Evolutionary conservation across 37 sponge, comb jelly and placozoan species (phyloP).

Genomic region (Geodia barretti): DNA sequence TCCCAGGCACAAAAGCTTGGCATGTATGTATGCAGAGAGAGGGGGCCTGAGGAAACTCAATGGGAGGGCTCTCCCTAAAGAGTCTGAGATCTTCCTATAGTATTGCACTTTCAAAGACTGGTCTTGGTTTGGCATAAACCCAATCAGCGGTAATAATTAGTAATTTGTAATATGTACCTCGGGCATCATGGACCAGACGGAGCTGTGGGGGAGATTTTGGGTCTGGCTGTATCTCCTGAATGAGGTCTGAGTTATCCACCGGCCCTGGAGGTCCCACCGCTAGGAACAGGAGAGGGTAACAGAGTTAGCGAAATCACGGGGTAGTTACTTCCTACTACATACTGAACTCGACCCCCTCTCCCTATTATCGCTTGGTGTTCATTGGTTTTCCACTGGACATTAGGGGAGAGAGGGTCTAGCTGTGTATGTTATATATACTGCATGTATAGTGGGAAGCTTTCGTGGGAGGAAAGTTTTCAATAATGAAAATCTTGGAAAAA

Average conservation of each 20-base stretch:
- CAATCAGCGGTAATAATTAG: too few relatives aligned
- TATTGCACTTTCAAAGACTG: too few relatives aligned
- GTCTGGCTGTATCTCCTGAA: slow-evolving; percentile 6
- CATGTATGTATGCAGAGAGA: too few relatives aligned
- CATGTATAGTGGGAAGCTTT: too few relatives aligned
- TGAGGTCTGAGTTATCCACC: slow-evolving; percentile 55
- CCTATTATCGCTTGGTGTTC: too few relatives aligned
- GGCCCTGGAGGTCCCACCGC: slow-evolving; percentile 62
- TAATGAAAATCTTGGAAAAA: too few relatives aligned
- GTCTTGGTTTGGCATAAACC: too few relatives aligned
- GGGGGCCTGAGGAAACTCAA: not conserved
- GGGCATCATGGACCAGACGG: not conserved
- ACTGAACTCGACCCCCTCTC: not conserved
- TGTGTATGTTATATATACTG: too few relatives aligned
- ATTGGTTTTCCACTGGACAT: not conserved
- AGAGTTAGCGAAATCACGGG: not conserved
- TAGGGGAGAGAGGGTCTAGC: not conserved
- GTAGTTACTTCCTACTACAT: not conserved
- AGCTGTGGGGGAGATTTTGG: not conserved
- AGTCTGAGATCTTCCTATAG: too few relatives aligned
- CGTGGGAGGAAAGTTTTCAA: too few relatives aligned
- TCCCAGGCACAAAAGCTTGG: too few relatives aligned
- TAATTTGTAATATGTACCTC: too few relatives aligned
- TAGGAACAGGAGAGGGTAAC: not conserved
- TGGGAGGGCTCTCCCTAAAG: not conserved